Evolutionary conservation across 2,888 invertebrate species (phyloP).

Genomic region (Drosophila testacea): DNA sequence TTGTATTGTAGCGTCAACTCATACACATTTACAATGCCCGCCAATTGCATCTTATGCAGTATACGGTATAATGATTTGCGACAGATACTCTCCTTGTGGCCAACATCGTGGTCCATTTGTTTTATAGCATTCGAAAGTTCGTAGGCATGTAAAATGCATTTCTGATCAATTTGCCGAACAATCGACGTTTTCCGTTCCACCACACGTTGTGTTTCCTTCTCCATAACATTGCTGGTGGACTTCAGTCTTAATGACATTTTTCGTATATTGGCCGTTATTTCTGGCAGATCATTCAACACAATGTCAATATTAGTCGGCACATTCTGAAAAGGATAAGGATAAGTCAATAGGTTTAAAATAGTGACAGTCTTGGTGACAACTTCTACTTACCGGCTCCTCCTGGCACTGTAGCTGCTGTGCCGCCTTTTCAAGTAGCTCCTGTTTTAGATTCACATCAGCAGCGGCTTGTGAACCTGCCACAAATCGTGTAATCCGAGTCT

Average conservation of each 20-base stretch:
- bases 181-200: slow-evolving; percentile 88
- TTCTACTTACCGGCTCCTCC: slow-evolving; percentile 75
- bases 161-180: slow-evolving; percentile 87
- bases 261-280: slow-evolving; percentile 62
- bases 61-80: slow-evolving; percentile 88
- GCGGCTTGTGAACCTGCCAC: slow-evolving; percentile 62
- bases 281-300: slow-evolving; percentile 63
- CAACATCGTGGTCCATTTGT: slow-evolving; percentile 86
- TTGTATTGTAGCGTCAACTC: slow-evolving; percentile 75
- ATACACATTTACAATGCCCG: slow-evolving; percentile 69
- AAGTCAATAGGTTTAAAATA: not conserved
- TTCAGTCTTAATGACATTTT: slow-evolving; percentile 37
- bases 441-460: slow-evolving; percentile 45
- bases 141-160: slow-evolving; percentile 87
- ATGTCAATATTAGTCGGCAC: slow-evolving; percentile 58
- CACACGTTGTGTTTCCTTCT: slow-evolving; percentile 60
- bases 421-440: slow-evolving; percentile 39
- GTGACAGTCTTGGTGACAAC: not conserved
- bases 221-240: slow-evolving; percentile 11
- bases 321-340: slow-evolving; percentile 41
- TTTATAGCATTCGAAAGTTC: slow-evolving; percentile 86
- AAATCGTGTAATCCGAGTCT: slow-evolving; percentile 86
- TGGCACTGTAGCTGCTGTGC: slow-evolving; percentile 70
- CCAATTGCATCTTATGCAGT: slow-evolving; percentile 86
- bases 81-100: slow-evolving; percentile 87